Conservation (phyloP, 2,797 vertebrate species). For the Kryptopterus vitreolus region DNA sequence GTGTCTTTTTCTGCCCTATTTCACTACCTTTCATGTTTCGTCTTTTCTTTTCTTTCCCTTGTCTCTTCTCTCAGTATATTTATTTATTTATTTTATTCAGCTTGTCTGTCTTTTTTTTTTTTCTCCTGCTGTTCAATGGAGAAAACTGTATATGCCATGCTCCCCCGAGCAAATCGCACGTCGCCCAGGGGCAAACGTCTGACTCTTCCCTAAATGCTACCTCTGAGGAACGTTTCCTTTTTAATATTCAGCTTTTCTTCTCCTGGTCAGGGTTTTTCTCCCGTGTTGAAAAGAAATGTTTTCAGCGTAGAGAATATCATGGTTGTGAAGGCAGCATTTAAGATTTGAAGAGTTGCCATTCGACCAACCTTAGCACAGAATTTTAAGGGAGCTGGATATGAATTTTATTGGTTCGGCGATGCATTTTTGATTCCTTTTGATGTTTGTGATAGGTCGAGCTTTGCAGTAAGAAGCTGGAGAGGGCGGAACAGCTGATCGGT, state of each 20-base stretch:
- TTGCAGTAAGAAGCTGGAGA: conserved; percentile 85
- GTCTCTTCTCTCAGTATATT: conserved; percentile 27
- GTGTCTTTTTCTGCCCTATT: conserved; percentile 57
- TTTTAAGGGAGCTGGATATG: neutral
- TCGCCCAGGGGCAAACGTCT: conserved; percentile 31
- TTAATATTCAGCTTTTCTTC: neutral
- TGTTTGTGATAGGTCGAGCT: conserved; percentile 73
- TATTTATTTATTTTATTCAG: conserved; percentile 46
- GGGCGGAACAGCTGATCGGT: conserved; percentile 85
- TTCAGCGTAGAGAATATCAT: neutral
- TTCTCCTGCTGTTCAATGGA: conserved; percentile 43
- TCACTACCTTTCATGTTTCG: conserved; percentile 56
- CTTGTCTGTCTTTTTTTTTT: conserved; percentile 53
- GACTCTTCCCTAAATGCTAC: conserved; percentile 23
- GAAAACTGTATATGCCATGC: conserved; percentile 51
- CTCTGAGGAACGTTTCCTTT: conserved; percentile 25
- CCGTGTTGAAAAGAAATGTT: neutral
- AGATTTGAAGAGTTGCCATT: no score
- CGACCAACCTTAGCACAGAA: neutral
- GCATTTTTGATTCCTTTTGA: neutral
- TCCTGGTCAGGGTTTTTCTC: conserved; percentile 10
- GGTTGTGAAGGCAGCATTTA: neutral
- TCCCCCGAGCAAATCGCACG: conserved; percentile 54
- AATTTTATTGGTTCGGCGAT: neutral
- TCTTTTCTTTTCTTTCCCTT: conserved; percentile 29